These are phyloP conservation scores for Caenorhabditis sp. DNA, from an alignment of 2,888 invertebrate species.

Conservation along the genomic window DNA sequence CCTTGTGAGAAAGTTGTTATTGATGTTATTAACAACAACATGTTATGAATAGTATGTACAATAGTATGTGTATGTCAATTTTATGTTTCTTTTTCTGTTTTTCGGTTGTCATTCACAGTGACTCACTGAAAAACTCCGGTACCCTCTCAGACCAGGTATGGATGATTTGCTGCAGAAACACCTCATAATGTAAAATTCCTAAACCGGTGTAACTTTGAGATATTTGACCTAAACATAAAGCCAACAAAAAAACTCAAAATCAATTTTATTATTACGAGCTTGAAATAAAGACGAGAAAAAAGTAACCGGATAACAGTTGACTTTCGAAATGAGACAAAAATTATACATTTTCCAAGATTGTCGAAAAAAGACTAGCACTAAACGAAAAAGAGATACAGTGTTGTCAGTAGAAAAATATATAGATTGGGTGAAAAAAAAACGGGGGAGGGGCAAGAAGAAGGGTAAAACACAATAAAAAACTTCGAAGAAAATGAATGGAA, in stretches of 20 bases:
- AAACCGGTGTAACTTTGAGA: too few relatives aligned
- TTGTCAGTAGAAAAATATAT: constrained; percentile 11
- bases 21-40: too few relatives aligned
- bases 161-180: too few relatives aligned
- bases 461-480: neutral
- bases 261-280: neutral
- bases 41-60: too few relatives aligned
- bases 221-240: too few relatives aligned
- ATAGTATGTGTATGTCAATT: too few relatives aligned
- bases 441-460: constrained; percentile 27
- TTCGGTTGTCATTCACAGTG: too few relatives aligned
- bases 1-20: too few relatives aligned
- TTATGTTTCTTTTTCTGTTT: too few relatives aligned
- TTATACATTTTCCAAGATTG: constrained; percentile 18
- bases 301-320: neutral
- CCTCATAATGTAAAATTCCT: too few relatives aligned
- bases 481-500: constrained; percentile 26
- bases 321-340: constrained; percentile 17
- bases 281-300: neutral
- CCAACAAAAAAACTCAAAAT: neutral
- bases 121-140: too few relatives aligned
- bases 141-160: too few relatives aligned
- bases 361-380: neutral
- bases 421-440: constrained; percentile 11
- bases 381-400: constrained; percentile 24